Evolutionary conservation across 2,888 invertebrate genomes (phyloP).

Genomic region (Linnaemya tessellans): DNA sequence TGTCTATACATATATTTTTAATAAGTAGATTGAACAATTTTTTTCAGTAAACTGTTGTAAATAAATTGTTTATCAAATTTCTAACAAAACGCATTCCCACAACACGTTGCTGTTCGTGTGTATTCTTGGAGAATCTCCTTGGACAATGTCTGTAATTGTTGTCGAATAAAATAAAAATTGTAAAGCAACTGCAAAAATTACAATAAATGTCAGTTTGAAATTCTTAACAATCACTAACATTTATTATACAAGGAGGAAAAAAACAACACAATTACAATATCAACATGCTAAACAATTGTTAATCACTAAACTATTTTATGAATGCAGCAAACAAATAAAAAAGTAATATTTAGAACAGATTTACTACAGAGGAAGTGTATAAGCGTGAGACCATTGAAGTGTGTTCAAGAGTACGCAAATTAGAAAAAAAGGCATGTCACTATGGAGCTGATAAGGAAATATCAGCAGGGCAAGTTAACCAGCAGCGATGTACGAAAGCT

Average conservation of each 20-base stretch:
- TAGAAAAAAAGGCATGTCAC: constrained; percentile 63
- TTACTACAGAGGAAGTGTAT: constrained; percentile 18
- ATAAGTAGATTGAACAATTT: not conserved
- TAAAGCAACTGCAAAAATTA: not conserved
- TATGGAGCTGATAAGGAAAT: constrained; percentile 81
- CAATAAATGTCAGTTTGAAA: not conserved
- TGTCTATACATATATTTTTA: not conserved
- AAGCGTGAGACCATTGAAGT: constrained; percentile 2
- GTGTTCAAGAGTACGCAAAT: constrained; percentile 11
- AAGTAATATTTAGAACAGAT: constrained; percentile 11
- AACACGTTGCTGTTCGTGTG: no score
- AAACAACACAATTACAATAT: not conserved
- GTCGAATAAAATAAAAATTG: not conserved
- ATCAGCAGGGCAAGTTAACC: constrained; percentile 78
- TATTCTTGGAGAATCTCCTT: not conserved
- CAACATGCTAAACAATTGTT: constrained; percentile 44
- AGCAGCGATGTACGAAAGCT: constrained; percentile 76
- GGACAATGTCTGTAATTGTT: not conserved
- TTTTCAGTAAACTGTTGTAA: no score
- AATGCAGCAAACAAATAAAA: constrained; percentile 22
- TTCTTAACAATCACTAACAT: not conserved
- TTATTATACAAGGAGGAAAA: not conserved
- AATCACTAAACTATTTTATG: constrained; percentile 8
- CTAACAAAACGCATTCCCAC: no score
- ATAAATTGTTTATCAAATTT: no score